phyloP scores from a whole-genome alignment of 2,113 vertebrate genomes.

The Cygnus atratus region DNA sequence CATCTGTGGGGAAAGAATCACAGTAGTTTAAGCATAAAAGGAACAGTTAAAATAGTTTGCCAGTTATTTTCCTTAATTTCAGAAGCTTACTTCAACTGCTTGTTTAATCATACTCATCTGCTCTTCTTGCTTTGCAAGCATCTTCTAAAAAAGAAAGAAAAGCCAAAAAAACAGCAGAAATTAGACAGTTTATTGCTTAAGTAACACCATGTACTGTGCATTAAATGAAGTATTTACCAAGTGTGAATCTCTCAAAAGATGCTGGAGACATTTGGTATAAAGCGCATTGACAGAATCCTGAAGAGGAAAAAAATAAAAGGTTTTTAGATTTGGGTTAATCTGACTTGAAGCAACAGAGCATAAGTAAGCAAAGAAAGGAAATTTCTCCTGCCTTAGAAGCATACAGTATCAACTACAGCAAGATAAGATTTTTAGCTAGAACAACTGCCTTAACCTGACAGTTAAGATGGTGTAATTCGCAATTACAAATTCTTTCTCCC shows the following conservation, averaged over 20 bases:
- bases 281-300: conserved; percentile 92
- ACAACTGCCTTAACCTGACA: background rate
- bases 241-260: conserved; percentile 90
- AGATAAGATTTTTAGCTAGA: background rate
- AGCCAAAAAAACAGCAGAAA: conserved; percentile 8
- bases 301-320: background rate
- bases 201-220: background rate
- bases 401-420: background rate
- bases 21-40: background rate
- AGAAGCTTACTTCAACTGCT: conserved; percentile 90
- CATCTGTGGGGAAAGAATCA: conserved; percentile 78
- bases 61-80: background rate
- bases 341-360: background rate
- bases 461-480: background rate
- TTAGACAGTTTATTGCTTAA: background rate
- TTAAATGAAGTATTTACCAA: conserved; percentile 81
- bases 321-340: background rate
- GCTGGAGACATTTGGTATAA: conserved; percentile 96
- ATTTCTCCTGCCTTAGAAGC: background rate
- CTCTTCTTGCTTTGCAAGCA: conserved; percentile 90
- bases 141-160: conserved; percentile 78
- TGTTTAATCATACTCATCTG: conserved; percentile 96
- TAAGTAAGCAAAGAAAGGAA: background rate
- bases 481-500: background rate
- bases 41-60: background rate